A percentile compares a stretch with the other conserved stretches of the same genome.
Evolutionary conservation across 2,888 invertebrate species (phyloP).

Genomic region (Balanococcus diminutus): DNA sequence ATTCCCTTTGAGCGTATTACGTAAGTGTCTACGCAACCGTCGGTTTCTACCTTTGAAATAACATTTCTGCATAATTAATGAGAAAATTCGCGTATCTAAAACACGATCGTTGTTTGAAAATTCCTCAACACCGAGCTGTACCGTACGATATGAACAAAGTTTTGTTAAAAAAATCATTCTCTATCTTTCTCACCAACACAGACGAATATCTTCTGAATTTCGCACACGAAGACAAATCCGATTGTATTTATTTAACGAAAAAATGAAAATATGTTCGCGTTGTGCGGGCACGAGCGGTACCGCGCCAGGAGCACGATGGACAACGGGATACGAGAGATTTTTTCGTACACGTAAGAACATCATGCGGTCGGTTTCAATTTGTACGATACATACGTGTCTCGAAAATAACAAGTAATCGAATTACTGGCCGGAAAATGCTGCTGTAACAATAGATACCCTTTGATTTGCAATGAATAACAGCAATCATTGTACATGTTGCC

Average conservation of each 20-base stretch:
- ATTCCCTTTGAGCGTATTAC: neutral
- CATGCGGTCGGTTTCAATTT: neutral
- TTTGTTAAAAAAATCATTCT: neutral
- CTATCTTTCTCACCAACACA: neutral
- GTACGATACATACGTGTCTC: neutral
- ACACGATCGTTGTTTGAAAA: neutral
- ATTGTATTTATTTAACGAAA: slow-evolving; percentile 16
- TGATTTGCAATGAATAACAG: slow-evolving; percentile 40
- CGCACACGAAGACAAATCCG: neutral
- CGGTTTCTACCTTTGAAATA: neutral
- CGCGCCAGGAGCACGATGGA: neutral
- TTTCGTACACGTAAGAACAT: neutral
- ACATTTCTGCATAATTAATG: neutral
- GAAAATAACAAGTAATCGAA: neutral
- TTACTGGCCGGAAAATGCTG: neutral
- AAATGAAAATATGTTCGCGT: neutral
- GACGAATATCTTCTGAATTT: neutral
- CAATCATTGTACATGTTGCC: slow-evolving; percentile 36
- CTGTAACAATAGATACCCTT: neutral
- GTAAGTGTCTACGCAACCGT: neutral
- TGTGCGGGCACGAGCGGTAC: neutral
- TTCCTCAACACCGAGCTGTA: neutral
- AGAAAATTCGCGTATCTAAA: neutral
- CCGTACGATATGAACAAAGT: neutral
- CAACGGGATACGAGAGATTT: neutral